A percentile compares a stretch with the other conserved stretches of the same genome.
Evolutionary conservation across 1,140 invertebrate genomes (phyloP).

Genomic region (Eumeta japonica): DNA sequence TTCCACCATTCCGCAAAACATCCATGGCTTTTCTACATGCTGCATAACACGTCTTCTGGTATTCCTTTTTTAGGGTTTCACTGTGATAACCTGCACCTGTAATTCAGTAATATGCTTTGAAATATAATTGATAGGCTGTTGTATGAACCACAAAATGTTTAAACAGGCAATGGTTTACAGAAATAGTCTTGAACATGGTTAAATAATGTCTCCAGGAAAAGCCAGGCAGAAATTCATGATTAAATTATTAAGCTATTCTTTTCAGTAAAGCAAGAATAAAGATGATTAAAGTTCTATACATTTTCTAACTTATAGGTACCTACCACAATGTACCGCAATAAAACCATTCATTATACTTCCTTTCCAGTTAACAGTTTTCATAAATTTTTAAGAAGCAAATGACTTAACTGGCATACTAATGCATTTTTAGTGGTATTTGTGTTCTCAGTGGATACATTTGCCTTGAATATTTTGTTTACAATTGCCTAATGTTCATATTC

Average conservation of each 20-base stretch:
- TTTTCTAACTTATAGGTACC: no score
- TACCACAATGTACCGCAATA: constrained; percentile 53
- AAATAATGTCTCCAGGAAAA: constrained; percentile 2
- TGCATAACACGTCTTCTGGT: constrained; percentile 45
- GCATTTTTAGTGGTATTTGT: no score
- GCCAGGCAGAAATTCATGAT: no score
- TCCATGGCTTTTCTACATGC: constrained; percentile 75
- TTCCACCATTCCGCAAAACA: constrained; percentile 65
- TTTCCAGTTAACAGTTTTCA: no score
- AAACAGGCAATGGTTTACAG: constrained; percentile 6
- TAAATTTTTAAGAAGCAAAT: no score
- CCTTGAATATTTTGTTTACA: no score
- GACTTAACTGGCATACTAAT: no score
- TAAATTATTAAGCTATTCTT: constrained; percentile 1
- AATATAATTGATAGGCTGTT: no score
- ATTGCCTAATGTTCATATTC: no score
- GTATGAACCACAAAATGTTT: no score
- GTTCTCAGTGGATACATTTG: no score
- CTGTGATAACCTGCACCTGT: constrained; percentile 53
- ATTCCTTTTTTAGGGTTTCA: constrained; percentile 48
- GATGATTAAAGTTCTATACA: background rate
- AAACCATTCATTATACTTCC: constrained; percentile 49
- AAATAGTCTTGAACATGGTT: background rate
- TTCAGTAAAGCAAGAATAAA: constrained; percentile 1
- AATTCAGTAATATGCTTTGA: no score